Base-by-base conservation (phyloP, 2,888 invertebrate genomes). In the Leptodirus hochenwartii region DNA sequence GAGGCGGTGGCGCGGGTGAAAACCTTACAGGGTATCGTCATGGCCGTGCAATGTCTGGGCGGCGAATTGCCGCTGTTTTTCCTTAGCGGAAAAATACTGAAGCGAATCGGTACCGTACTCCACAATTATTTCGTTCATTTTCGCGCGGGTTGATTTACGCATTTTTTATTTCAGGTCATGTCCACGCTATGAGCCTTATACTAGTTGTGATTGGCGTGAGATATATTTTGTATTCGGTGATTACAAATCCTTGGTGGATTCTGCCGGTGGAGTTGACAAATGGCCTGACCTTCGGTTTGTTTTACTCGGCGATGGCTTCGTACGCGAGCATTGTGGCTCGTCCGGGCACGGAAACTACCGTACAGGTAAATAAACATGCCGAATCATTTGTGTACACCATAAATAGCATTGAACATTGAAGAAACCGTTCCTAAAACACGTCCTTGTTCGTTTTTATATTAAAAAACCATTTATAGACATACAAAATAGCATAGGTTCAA, bases 21-120 rank as follows among this genome's bases (percentile, higher is more conserved):
- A 41, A 56, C 62, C 2, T 44, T 64, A 9, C 52, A 62, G 42
- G 64, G 41, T 10, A 20, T 62, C 4, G 69, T 70, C 10, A 74
- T 72, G 49, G 75, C 72, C 5, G 67, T 81, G 33, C 82, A 87
- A 49, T 79, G 79, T 31, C 75, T 88, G 45, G 66, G 71, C 14
- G 87, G 87, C 2, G 88, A 88, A 53, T 58, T 87, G 42, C 87
- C 87, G 0, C 81, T 87, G 45, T 76, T 88, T 53, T 84, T 87
- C 47, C 53, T 82, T 3, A 85, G 87, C 13, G 80, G 79, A 9
- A 61, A 64, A 52, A 69, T 88, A 25, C 59, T 88, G 3, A 73
- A 74, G 40, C 73, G 69, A 48, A 58, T 91, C 3, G 87, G 87
- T 0, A n/a, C n/a, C n/a, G n/a, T n/a, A n/a, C n/a, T n/a, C n/a